phyloP scores from a whole-genome alignment of 2,797 vertebrate species.

The Gymnodraco acuticeps region DNA sequence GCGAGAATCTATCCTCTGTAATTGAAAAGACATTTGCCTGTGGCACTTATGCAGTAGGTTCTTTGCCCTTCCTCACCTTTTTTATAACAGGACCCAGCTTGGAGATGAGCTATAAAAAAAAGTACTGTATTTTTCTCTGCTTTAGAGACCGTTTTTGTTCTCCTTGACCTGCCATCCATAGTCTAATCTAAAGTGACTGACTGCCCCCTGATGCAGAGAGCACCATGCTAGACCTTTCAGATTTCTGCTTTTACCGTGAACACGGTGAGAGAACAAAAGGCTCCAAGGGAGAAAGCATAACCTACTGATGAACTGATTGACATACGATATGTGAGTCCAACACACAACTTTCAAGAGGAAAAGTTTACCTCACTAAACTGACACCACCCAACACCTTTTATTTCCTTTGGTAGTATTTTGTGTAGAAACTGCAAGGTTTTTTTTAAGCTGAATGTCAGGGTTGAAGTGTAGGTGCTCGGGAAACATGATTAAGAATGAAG shows the following conservation, averaged over 20 bases:
- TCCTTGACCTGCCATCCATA: constrained; percentile 83
- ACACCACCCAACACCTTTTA: constrained; percentile 36
- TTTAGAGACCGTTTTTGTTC: constrained; percentile 75
- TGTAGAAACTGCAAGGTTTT: constrained; percentile 25
- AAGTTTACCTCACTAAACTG: constrained; percentile 58
- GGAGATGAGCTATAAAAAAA: constrained; percentile 43
- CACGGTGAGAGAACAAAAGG: constrained; percentile 69
- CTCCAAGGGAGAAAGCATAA: constrained; percentile 72
- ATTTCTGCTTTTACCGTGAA: constrained; percentile 73
- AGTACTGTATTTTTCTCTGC: constrained; percentile 51
- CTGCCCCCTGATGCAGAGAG: constrained; percentile 76
- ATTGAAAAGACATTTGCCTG: constrained; percentile 47
- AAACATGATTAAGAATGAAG: constrained; percentile 33
- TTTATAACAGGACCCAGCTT: constrained; percentile 7
- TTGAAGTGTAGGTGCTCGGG: constrained; percentile 15
- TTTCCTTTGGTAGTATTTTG: constrained; percentile 22
- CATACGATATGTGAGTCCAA: constrained; percentile 77
- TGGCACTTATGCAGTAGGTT: constrained; percentile 26
- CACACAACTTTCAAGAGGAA: constrained; percentile 58
- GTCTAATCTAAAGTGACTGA: constrained; percentile 84
- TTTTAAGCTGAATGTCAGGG: constrained; percentile 29
- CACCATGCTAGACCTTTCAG: constrained; percentile 76
- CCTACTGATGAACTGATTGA: constrained; percentile 78
- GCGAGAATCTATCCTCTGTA: constrained; percentile 24
- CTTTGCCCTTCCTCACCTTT: constrained; percentile 36